Percentiles rank a stretch among this genome's conserved stretches.
Conservation (phyloP, 2,888 invertebrate genomes). For the Amaurobius ferox region DNA sequence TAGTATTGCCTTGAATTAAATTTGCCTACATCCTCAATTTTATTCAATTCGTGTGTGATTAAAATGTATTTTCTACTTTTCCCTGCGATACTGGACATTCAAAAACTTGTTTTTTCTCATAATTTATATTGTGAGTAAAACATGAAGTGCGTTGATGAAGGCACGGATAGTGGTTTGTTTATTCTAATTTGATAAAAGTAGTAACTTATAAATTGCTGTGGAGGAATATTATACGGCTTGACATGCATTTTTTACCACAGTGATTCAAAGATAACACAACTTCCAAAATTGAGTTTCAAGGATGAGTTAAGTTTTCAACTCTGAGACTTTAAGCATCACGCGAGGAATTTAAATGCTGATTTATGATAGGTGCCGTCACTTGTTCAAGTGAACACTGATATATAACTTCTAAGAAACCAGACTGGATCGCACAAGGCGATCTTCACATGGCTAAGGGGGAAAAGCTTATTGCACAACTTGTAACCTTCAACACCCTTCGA, state of each 20-base stretch:
- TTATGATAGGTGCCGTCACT: neutral
- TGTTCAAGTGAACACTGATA: neutral
- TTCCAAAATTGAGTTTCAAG: neutral
- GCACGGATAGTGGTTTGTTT: neutral
- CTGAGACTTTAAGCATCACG: neutral
- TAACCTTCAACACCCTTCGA: neutral
- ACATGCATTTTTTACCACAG: neutral
- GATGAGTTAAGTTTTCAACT: neutral
- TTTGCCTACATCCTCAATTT: no score
- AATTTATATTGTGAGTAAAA: no score
- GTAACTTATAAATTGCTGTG: neutral
- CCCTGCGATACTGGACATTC: no score
- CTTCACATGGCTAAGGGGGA: neutral
- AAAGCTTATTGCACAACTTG: neutral
- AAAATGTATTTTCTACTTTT: no score
- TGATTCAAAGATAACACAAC: neutral
- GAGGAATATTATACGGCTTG: neutral
- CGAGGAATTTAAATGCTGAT: neutral
- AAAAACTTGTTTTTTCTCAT: no score
- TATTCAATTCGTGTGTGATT: no score
- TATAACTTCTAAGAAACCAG: neutral
- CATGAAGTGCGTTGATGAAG: no score
- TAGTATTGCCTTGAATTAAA: no score
- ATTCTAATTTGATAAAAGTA: neutral
- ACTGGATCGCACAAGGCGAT: neutral